These are phyloP conservation scores for Bombus confusus DNA, from an alignment of 1,140 invertebrate species.

Conservation along the genomic window DNA sequence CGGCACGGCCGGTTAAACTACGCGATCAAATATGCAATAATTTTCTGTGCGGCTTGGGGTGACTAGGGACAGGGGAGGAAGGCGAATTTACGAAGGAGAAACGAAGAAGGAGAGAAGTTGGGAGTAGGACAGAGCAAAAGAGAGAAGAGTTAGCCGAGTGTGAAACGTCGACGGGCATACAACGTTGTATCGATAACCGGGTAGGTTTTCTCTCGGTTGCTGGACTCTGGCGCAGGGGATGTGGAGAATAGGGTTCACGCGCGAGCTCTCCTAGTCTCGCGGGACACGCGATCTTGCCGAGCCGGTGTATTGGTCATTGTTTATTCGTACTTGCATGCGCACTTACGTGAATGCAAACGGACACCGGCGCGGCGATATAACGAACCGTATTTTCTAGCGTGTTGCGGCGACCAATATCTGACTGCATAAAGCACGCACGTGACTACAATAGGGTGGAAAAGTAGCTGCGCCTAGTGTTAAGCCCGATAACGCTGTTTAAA, in stretches of 20 bases:
- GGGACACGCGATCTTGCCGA: slow-evolving; percentile 74
- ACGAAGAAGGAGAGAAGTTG: neutral
- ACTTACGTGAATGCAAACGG: slow-evolving; percentile 50
- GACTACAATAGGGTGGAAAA: slow-evolving; percentile 44
- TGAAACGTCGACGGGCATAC: slow-evolving; percentile 39
- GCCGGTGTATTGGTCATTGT: slow-evolving; percentile 63
- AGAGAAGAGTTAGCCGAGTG: slow-evolving; percentile 33
- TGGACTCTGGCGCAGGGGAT: slow-evolving; percentile 12
- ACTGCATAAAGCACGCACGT: slow-evolving; percentile 64
- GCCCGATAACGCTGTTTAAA: slow-evolving; percentile 70
- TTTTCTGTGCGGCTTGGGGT: neutral
- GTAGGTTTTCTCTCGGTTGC: slow-evolving; percentile 34
- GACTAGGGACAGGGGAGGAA: neutral
- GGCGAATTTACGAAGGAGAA: neutral
- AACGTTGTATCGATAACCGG: slow-evolving; percentile 63
- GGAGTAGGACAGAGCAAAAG: neutral
- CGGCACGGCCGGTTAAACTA: neutral
- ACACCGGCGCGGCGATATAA: slow-evolving; percentile 39
- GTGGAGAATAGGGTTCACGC: slow-evolving; percentile 40
- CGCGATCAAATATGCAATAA: slow-evolving; percentile 18
- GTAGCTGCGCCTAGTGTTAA: slow-evolving; percentile 58
- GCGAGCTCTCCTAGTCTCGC: slow-evolving; percentile 27
- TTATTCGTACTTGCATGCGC: slow-evolving; percentile 63
- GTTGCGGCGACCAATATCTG: slow-evolving; percentile 51
- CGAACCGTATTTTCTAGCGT: slow-evolving; percentile 62